A percentile compares a stretch with the other conserved stretches of the same genome.
Conservation (phyloP, 2,797 vertebrate species). For the Paramormyrops hopkinsi region DNA sequence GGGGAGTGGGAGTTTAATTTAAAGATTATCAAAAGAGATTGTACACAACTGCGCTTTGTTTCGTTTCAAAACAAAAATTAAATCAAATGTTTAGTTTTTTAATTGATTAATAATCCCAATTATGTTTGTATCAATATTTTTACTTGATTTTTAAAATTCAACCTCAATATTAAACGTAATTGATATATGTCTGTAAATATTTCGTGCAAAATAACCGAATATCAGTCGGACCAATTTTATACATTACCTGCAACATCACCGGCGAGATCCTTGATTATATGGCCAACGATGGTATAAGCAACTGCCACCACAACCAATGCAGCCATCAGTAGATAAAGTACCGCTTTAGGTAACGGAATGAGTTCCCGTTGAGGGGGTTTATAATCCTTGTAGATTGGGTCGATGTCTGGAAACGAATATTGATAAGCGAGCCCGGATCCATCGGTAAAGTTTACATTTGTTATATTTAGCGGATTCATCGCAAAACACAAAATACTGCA, state of each 20-base stretch:
- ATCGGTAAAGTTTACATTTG: slow-evolving; percentile 41
- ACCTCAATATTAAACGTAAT: neutral
- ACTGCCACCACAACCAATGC: slow-evolving; percentile 68
- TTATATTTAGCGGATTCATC: slow-evolving; percentile 50
- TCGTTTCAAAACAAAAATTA: neutral
- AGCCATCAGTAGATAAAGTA: slow-evolving; percentile 73
- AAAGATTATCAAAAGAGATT: neutral
- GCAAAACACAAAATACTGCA: neutral
- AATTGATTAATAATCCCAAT: neutral
- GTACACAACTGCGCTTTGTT: neutral
- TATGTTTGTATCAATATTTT: neutral
- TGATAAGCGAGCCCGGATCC: slow-evolving; percentile 40
- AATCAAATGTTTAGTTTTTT: neutral
- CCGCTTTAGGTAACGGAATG: slow-evolving; percentile 63
- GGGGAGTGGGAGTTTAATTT: neutral
- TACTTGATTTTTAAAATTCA: neutral
- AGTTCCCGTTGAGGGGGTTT: slow-evolving; percentile 57
- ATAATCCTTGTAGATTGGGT: slow-evolving; percentile 64
- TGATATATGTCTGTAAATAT: neutral
- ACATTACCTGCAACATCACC: slow-evolving; percentile 68
- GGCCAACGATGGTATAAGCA: slow-evolving; percentile 75
- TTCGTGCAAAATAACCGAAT: neutral
- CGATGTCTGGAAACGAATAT: slow-evolving; percentile 42
- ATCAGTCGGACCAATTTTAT: neutral
- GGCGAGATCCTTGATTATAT: slow-evolving; percentile 76